Conservation (phyloP, 2,888 invertebrate species). For the Scelioninae gen. 2 region DNA sequence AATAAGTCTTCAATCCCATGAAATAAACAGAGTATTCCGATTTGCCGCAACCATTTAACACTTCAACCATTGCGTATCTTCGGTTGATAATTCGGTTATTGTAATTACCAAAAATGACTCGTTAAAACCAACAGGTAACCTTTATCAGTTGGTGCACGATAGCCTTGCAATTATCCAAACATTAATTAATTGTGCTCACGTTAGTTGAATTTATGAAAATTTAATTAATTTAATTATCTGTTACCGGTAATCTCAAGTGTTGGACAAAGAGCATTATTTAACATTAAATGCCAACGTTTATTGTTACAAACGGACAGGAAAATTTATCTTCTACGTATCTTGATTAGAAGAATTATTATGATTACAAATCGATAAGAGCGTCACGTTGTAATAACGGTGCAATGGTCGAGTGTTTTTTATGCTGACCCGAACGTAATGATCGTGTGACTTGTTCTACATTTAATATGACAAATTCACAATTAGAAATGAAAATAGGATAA, state of each 20-base stretch:
- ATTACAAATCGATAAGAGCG: constrained; percentile 7
- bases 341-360: constrained; percentile 1
- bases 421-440: constrained; percentile 35
- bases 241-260: no score
- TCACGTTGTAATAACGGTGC: constrained; percentile 24
- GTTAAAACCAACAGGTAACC: not conserved
- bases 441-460: constrained; percentile 50
- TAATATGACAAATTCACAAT: constrained; percentile 58
- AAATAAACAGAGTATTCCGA: no score
- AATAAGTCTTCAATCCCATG: no score
- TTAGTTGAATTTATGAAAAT: not conserved
- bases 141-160: not conserved
- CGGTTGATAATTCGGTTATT: not conserved
- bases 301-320: no score
- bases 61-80: no score
- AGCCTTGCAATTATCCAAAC: not conserved
- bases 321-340: no score
- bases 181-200: not conserved
- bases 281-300: no score
- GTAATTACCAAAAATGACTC: not conserved
- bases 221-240: no score
- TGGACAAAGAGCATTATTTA: no score
- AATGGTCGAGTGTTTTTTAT: constrained; percentile 22
- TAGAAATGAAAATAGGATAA: constrained; percentile 59
- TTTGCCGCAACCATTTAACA: no score